Conservation (phyloP, 2,888 invertebrate species). For the Habroteleia sp. region DNA sequence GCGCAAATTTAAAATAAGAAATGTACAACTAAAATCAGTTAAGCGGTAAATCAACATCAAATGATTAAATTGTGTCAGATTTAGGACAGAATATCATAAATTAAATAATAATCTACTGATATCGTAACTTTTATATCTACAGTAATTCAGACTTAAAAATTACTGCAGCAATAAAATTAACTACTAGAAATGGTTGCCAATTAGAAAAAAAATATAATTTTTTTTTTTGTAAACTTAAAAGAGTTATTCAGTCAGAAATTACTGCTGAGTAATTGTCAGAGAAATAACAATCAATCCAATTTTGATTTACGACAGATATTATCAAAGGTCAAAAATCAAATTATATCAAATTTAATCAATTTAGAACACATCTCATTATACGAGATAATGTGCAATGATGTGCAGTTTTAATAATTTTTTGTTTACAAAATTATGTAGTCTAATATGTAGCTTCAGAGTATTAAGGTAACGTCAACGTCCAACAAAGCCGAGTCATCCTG, state of each 20-base stretch:
- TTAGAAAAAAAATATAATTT: too few relatives aligned
- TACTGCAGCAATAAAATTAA: too few relatives aligned
- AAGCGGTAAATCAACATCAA: neutral
- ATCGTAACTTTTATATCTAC: too few relatives aligned
- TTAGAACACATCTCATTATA: neutral
- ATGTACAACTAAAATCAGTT: neutral
- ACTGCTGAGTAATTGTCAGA: constrained; percentile 4
- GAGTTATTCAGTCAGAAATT: neutral
- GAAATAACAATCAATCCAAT: constrained; percentile 2
- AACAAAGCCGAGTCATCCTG: neutral
- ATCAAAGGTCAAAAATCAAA: constrained; percentile 5
- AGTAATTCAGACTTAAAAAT: too few relatives aligned
- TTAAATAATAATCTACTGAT: too few relatives aligned
- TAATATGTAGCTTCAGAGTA: too few relatives aligned
- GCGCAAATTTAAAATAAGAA: neutral
- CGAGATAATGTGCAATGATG: too few relatives aligned
- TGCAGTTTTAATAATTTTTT: too few relatives aligned
- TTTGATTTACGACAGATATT: constrained; percentile 3
- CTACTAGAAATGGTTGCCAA: too few relatives aligned
- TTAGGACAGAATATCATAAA: too few relatives aligned
- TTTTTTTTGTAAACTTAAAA: neutral
- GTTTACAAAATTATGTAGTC: neutral
- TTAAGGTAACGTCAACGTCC: too few relatives aligned
- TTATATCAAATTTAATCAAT: neutral
- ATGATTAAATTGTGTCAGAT: too few relatives aligned